Percentiles rank a stretch among this genome's conserved stretches.
Evolutionary conservation across 2,113 vertebrate genomes (phyloP).

Genomic region (Cinclus cinclus): DNA sequence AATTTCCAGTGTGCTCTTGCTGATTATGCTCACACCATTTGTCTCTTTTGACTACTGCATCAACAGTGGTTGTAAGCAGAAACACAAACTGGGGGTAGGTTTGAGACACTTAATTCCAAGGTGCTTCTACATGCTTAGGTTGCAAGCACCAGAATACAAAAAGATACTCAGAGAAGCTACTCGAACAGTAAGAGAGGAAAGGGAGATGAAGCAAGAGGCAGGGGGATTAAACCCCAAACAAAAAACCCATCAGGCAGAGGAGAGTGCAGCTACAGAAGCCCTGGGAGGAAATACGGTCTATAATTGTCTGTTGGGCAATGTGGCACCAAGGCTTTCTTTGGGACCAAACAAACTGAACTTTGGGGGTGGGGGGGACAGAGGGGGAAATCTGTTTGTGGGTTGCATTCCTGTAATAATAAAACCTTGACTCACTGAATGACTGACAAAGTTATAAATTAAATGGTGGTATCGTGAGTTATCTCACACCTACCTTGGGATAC

Average conservation of each 20-base stretch:
- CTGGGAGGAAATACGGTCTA: neutral
- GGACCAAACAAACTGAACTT: neutral
- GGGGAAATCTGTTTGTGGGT: conserved; percentile 25
- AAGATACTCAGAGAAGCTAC: neutral
- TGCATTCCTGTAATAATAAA: conserved; percentile 32
- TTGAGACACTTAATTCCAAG: neutral
- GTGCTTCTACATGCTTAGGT: neutral
- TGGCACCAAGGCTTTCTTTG: conserved; percentile 1
- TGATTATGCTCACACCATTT: neutral
- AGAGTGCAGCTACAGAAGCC: neutral
- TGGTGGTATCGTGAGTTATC: conserved; percentile 31
- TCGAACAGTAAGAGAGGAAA: neutral
- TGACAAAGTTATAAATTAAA: conserved; percentile 57
- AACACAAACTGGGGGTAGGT: neutral
- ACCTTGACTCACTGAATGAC: conserved; percentile 33
- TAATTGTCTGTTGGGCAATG: neutral
- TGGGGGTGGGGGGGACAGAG: neutral
- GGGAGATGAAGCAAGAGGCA: neutral
- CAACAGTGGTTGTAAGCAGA: neutral
- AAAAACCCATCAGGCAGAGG: neutral
- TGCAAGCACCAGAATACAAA: neutral
- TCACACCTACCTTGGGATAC: conserved; percentile 38
- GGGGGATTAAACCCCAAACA: accelerated
- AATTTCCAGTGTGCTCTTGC: neutral
- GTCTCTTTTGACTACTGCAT: neutral